Base-by-base conservation (phyloP, 2,888 invertebrate species). In the Tachystola acroxantha region DNA sequence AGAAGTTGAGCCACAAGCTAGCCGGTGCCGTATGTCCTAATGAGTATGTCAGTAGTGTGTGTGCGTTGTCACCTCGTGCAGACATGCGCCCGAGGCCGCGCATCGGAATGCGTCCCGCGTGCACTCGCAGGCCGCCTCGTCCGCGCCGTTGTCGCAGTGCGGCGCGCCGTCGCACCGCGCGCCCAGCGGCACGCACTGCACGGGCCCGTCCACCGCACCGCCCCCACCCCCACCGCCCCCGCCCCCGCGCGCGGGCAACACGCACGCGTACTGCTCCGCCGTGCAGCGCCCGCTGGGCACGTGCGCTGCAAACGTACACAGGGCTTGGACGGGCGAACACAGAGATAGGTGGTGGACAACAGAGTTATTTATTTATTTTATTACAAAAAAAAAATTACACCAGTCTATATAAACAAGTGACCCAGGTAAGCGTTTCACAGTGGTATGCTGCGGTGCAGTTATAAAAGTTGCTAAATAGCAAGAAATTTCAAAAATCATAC, bases 81-180 rank as follows among this genome's bases (percentile, higher is more conserved):
- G 45, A 27, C 77, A 75, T 25, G 42, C 46, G 31, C 47, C 48
- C 31, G 51, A 44, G 44, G 46, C 50, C 29, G 62, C 64, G 61
- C 86, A 86, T 48, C 67, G 65, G 57, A 72, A 63, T 46, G 66
- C 55, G 43, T 53, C 61, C 29, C 64, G 57, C 40, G 66, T 54
- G 68, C 85, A 80, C 26, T 49, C 48, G 53, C 78, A 78, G 53
- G 42, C 64, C 30, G 50, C 86, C 78, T 93, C 92, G 71, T 93
- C 92, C 34, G 91, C 90, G 24, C 87, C 91, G 63, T 90, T 92
- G 14, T 84, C 71, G 60, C 95, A 95, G 66, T 93, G 92, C 2
- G 81, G 69, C 26, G 78, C 85, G 48, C 90, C 92, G 74, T 94
- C 92, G 67, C 94, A 94, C 46, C 89, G 89, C 88, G 90, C 91